Evolutionary conservation across 2,113 vertebrate genomes (phyloP).

Genomic region (Brienomyrus brachyistius): DNA sequence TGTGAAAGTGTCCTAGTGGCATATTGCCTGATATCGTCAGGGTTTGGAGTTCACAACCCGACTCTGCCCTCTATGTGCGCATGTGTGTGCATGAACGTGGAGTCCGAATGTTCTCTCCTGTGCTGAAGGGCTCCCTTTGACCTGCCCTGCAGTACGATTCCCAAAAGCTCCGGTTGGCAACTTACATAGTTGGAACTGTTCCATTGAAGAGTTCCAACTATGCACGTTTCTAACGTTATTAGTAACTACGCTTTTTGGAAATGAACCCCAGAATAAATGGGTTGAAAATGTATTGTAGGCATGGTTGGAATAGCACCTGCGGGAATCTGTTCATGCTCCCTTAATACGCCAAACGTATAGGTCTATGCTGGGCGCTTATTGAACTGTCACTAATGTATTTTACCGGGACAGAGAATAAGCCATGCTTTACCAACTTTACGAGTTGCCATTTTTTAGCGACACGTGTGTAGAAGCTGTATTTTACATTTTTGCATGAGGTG

Average conservation of each 20-base stretch:
- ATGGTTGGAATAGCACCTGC: background rate
- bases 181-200: background rate
- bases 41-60: background rate
- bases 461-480: background rate
- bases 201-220: background rate
- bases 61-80: background rate
- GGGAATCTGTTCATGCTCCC: background rate
- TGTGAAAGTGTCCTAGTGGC: background rate
- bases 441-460: background rate
- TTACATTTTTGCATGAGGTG: background rate
- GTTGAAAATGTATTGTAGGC: background rate
- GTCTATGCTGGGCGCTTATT: background rate
- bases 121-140: background rate
- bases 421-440: background rate
- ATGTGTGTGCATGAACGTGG: background rate
- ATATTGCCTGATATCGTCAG: background rate
- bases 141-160: background rate
- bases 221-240: background rate
- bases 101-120: background rate
- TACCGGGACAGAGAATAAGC: background rate
- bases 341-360: background rate
- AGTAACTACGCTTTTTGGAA: background rate
- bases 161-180: background rate
- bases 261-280: background rate
- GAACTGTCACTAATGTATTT: background rate